Conservation (phyloP, 2,888 invertebrate genomes). For the Encarsia formosa region DNA sequence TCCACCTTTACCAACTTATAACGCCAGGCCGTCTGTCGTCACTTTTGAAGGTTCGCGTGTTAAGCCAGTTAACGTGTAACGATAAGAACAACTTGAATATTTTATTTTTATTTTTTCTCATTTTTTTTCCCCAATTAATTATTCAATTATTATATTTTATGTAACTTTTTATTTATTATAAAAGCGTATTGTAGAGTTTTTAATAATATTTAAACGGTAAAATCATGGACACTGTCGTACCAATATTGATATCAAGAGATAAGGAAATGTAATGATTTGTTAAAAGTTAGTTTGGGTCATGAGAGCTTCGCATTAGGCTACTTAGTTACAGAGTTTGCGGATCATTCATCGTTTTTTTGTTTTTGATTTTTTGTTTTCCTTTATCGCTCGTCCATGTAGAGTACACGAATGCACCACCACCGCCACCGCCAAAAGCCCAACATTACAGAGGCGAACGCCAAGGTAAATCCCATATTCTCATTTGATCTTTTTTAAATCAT, state of each 20-base stretch:
- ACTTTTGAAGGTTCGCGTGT: constrained; percentile 63
- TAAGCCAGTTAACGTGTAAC: neutral
- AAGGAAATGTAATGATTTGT: constrained; percentile 10
- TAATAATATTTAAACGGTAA: no score
- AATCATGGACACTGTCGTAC: no score
- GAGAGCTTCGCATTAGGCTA: constrained; percentile 1
- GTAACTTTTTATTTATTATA: no score
- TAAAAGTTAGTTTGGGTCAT: neutral
- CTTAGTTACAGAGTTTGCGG: constrained; percentile 6
- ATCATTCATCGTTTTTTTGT: constrained; percentile 36
- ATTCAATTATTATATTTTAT: no score
- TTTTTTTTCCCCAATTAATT: neutral
- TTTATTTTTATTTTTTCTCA: neutral
- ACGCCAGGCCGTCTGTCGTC: constrained; percentile 61
- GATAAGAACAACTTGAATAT: constrained; percentile 16
- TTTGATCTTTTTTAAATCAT: constrained; percentile 17
- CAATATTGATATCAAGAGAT: constrained; percentile 39
- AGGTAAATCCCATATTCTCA: constrained; percentile 40
- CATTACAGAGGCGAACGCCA: constrained; percentile 48
- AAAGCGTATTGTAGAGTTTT: no score
- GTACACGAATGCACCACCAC: constrained; percentile 49
- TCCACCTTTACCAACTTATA: constrained; percentile 55
- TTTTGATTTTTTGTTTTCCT: constrained; percentile 37
- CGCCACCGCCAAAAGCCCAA: constrained; percentile 50
- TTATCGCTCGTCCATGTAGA: constrained; percentile 37